phyloP scores from a whole-genome alignment of 2,888 invertebrate genomes.

The Cenopis cana region DNA sequence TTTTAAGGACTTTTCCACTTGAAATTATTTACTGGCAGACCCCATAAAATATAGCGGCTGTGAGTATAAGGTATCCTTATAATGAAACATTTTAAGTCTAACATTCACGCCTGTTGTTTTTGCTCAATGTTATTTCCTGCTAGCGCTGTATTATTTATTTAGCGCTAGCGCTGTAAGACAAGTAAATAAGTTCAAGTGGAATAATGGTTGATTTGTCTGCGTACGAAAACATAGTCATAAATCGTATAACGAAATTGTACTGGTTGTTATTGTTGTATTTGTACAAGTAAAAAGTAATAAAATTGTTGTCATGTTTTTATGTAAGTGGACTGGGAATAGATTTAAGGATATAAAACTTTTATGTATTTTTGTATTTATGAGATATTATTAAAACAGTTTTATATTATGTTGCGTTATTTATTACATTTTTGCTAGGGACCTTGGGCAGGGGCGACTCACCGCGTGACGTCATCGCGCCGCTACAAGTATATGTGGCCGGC shows the following conservation, averaged over 20 bases:
- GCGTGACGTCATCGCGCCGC: too few relatives aligned
- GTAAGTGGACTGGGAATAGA: conserved; percentile 61
- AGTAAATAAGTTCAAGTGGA: conserved; percentile 24
- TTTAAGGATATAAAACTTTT: conserved; percentile 51
- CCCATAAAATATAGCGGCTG: conserved; percentile 25
- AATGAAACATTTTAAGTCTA: not conserved
- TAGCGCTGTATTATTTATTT: not conserved
- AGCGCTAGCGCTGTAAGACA: not conserved
- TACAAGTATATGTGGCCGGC: too few relatives aligned
- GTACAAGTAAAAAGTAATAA: conserved; percentile 48
- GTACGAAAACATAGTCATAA: conserved; percentile 37
- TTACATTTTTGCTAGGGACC: too few relatives aligned
- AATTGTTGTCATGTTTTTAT: conserved; percentile 50
- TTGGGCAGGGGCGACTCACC: too few relatives aligned
- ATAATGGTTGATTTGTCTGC: conserved; percentile 15
- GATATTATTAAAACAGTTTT: conserved; percentile 48
- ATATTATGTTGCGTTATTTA: conserved; percentile 35
- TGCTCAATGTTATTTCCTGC: not conserved
- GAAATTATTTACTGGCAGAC: conserved; percentile 19
- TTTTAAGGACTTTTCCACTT: conserved; percentile 26
- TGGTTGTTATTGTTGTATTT: conserved; percentile 46
- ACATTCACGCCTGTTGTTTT: conserved; percentile 2
- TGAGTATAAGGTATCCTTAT: conserved; percentile 18
- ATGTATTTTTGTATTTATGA: conserved; percentile 46
- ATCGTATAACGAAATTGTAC: conserved; percentile 38